These are phyloP conservation scores for Drosophila kambysellisi DNA, from an alignment of 2,888 invertebrate species.

Conservation along the genomic window DNA sequence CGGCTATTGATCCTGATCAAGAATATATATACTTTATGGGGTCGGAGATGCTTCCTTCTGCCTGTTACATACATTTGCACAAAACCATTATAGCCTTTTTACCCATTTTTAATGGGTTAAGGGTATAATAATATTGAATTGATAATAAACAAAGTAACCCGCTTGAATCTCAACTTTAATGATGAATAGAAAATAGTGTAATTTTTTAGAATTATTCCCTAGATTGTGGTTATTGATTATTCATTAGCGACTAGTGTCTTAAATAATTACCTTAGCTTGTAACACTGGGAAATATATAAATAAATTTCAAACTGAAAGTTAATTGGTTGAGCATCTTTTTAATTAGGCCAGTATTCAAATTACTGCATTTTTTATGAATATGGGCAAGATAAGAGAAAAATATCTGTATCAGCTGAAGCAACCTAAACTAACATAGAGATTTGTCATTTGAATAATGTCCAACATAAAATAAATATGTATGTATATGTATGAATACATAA, in stretches of 20 bases:
- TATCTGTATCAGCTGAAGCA: background rate
- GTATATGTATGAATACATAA: conserved; percentile 4
- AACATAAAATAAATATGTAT: background rate
- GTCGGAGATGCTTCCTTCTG: too few species aligned
- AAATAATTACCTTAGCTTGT: background rate
- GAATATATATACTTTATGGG: too few species aligned
- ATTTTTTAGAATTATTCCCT: background rate
- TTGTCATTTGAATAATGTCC: background rate
- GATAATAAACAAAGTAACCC: background rate
- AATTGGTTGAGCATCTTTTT: background rate
- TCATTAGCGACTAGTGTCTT: background rate
- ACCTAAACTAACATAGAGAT: background rate
- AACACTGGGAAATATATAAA: background rate
- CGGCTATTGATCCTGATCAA: too few species aligned
- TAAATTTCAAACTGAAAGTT: background rate
- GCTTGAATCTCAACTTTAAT: background rate
- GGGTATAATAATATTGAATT: background rate
- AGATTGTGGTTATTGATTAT: background rate
- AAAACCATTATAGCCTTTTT: too few species aligned
- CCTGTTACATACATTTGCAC: too few species aligned
- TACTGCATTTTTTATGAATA: too few species aligned
- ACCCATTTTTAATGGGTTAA: too few species aligned
- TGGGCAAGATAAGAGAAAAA: background rate
- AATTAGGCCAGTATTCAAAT: background rate
- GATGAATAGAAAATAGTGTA: background rate